Conservation (phyloP, 2,113 vertebrate species). For the Greenwoodochromis staneri region DNA sequence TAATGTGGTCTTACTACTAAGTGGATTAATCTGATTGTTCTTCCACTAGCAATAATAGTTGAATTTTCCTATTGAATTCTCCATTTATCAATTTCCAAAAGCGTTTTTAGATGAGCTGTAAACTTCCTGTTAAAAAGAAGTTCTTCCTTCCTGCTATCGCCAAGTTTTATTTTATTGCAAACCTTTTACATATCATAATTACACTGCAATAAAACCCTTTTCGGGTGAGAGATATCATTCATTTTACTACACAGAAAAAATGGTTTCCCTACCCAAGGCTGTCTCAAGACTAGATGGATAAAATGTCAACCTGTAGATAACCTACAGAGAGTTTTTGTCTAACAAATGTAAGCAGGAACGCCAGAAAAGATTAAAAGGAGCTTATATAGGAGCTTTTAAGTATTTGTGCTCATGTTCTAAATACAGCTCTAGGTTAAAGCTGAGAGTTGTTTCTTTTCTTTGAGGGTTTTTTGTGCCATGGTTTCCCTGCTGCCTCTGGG, state of each 20-base stretch:
- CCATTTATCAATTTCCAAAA: not conserved
- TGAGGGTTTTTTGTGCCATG: not conserved
- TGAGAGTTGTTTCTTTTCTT: constrained; percentile 41
- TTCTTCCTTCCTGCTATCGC: not conserved
- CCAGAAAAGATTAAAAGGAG: not conserved
- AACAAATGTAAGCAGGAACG: not conserved
- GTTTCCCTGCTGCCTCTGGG: constrained; percentile 13
- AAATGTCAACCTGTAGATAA: not conserved
- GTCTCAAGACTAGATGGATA: not conserved
- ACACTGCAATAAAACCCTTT: not conserved
- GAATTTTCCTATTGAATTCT: not conserved
- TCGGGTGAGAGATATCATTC: not conserved
- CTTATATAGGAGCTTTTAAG: not conserved
- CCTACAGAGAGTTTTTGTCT: not conserved
- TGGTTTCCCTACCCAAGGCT: not conserved
- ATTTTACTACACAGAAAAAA: not conserved
- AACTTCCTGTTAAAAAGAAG: not conserved
- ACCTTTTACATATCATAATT: not conserved
- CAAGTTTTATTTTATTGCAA: not conserved
- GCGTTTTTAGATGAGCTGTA: not conserved
- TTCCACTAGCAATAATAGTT: not conserved
- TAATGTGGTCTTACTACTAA: not conserved
- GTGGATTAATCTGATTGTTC: not conserved
- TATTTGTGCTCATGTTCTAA: constrained; percentile 24
- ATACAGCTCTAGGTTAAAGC: not conserved